phyloP scores from a whole-genome alignment of 2,797 vertebrate species.

The Urocyon cinereoargenteus region DNA sequence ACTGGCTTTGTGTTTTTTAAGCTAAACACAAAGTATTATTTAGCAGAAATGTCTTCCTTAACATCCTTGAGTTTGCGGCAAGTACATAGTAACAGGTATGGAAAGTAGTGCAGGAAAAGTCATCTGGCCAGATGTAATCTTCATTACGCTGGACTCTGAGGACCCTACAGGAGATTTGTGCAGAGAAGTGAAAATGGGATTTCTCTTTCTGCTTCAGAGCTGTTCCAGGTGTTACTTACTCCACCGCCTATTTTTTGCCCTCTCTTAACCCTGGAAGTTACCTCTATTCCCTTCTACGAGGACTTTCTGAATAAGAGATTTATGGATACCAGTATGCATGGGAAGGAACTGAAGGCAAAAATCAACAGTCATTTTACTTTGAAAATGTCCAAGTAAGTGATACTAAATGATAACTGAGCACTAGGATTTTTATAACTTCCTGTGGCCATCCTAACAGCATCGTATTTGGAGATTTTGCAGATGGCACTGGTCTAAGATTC shows the following conservation, averaged over 20 bases:
- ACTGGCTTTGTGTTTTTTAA: background rate
- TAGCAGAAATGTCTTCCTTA: background rate
- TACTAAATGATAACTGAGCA: background rate
- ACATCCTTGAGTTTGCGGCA: background rate
- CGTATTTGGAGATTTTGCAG: background rate
- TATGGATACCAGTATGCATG: no score
- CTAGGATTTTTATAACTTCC: background rate
- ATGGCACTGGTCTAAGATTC: background rate
- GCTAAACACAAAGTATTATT: background rate
- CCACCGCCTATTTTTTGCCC: background rate
- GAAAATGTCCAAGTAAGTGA: background rate
- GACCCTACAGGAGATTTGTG: no score
- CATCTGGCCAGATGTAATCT: background rate
- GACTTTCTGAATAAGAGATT: background rate
- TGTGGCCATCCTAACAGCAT: rapidly evolving
- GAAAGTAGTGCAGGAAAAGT: no score
- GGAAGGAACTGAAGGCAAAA: background rate
- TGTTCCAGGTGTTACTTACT: background rate
- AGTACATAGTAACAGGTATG: background rate
- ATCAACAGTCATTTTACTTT: background rate
- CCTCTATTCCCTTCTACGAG: background rate
- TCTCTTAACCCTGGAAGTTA: no score
- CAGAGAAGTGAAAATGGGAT: background rate
- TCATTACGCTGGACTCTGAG: background rate
- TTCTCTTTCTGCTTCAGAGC: background rate